Base-by-base conservation (phyloP, 2,113 vertebrate genomes). In the Cichladusa arquata region DNA sequence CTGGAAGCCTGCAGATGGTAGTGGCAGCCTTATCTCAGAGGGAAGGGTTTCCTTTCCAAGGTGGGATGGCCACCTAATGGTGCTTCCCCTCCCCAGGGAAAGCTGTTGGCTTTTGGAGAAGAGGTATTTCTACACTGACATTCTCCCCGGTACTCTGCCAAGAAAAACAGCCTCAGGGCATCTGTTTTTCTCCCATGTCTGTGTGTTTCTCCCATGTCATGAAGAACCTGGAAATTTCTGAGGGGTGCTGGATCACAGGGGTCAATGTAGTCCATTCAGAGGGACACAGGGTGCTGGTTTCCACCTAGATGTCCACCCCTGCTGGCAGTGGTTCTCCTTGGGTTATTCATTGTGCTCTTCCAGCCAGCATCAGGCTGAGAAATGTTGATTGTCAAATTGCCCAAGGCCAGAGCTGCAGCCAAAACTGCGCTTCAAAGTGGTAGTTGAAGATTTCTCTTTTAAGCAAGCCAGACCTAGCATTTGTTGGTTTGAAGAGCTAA, bases 181-280 rank as follows among this genome's bases (percentile, higher is more conserved):
- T 1, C 65, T 78, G 23, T 48, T 24, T 25, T 48, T 16, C 25
- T 51, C 50, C 50, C 47, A 23, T 48, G 13, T 14, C 23, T 25
- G 17, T 25, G 17, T 73, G 50, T 19, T 66, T 81, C 69, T 86
- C 16, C 44, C 12, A 4, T 28, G 14, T 36, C 8, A 4, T 28
- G 42, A 60, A 71, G 65, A 81, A 23, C 17, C 36, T 79, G 45
- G 48, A 71, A 56, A 17, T 40, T 80, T 88, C 72, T 77, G n/a
- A n/a, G 7, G 14, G 33, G 5, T 0, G 0, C 28, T 74, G 14
- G 19, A n/a, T 72, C 26, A 58, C 16, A 47, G 47, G 26, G 65
- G 11, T 24, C 0, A 0, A 19, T 2, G 7, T 19, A 34, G 40
- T 22, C 44, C 66, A 6, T 53, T 76, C 50, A 44, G 57, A 38